These are phyloP conservation scores for Haliaeetus vocifer DNA, from an alignment of 2,797 vertebrate genomes.

Conservation along the genomic window DNA sequence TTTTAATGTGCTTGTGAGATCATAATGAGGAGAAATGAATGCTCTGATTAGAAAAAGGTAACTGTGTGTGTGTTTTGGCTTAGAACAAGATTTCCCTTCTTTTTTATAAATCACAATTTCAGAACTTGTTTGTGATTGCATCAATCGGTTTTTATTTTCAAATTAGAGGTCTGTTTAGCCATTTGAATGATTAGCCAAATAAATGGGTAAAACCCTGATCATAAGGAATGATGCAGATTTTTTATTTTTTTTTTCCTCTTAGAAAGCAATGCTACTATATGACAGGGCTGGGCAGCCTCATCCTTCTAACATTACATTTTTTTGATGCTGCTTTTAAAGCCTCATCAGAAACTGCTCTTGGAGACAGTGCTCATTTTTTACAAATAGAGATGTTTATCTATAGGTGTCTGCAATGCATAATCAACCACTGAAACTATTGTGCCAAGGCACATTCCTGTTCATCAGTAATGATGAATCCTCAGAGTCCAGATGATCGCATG, in stretches of 20 bases:
- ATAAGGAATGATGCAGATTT: slow-evolving; percentile 67
- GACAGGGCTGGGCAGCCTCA: slow-evolving; percentile 55
- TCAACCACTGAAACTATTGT: slow-evolving; percentile 59
- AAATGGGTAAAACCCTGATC: slow-evolving; percentile 76
- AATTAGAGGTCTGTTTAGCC: slow-evolving; percentile 83
- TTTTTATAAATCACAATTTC: slow-evolving; percentile 84
- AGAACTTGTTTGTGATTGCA: slow-evolving; percentile 84
- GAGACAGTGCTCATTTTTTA: slow-evolving; percentile 60
- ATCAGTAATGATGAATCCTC: slow-evolving; percentile 60
- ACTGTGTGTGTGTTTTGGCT: slow-evolving; percentile 84
- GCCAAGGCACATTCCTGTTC: slow-evolving; percentile 51
- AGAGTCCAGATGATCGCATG: slow-evolving; percentile 43
- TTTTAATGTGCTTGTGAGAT: slow-evolving; percentile 88
- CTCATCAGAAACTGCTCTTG: slow-evolving; percentile 45
- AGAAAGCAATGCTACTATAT: slow-evolving; percentile 58
- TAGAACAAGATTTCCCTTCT: slow-evolving; percentile 81
- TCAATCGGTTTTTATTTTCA: slow-evolving; percentile 80
- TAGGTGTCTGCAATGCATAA: slow-evolving; percentile 56
- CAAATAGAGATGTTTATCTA: slow-evolving; percentile 63
- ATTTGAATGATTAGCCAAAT: slow-evolving; percentile 81
- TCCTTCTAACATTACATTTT: slow-evolving; percentile 52
- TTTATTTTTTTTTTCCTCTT: slow-evolving; percentile 37
- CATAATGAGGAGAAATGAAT: slow-evolving; percentile 87
- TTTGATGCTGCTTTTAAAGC: slow-evolving; percentile 54
- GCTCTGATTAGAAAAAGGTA: slow-evolving; percentile 87